Percentiles rank a stretch among this genome's conserved stretches.
Evolutionary conservation across 2,113 vertebrate genomes (phyloP).

Genomic region (Pseudopipra pipra): DNA sequence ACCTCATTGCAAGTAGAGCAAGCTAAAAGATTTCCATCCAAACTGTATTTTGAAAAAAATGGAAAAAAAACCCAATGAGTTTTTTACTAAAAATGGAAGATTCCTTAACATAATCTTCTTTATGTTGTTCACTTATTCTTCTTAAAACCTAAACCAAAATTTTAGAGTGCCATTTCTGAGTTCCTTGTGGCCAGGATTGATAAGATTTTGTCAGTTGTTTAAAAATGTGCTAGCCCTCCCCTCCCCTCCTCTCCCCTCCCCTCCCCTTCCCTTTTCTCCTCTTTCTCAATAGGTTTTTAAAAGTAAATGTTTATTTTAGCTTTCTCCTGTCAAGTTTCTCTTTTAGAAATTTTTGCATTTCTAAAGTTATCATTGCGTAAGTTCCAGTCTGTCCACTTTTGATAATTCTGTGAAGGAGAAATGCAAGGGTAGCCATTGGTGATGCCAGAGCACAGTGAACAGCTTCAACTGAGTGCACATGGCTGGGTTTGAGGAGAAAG

Average conservation of each 20-base stretch:
- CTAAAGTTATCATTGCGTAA: background rate
- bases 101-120: background rate
- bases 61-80: background rate
- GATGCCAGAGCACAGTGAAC: background rate
- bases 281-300: background rate
- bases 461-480: background rate
- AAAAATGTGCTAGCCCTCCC: background rate
- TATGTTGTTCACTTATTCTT: background rate
- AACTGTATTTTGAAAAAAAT: background rate
- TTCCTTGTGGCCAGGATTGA: background rate
- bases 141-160: background rate
- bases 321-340: accelerated
- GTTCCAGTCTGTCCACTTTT: background rate
- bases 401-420: background rate
- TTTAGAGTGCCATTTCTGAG: background rate
- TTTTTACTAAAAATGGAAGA: background rate
- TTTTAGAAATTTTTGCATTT: background rate
- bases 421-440: background rate
- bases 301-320: background rate
- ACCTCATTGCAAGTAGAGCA: background rate
- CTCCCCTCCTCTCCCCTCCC: background rate
- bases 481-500: background rate
- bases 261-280: background rate
- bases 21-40: background rate
- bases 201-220: background rate